Evolutionary conservation across 1,140 invertebrate genomes (phyloP).

Genomic region (Papilio polyxenes): DNA sequence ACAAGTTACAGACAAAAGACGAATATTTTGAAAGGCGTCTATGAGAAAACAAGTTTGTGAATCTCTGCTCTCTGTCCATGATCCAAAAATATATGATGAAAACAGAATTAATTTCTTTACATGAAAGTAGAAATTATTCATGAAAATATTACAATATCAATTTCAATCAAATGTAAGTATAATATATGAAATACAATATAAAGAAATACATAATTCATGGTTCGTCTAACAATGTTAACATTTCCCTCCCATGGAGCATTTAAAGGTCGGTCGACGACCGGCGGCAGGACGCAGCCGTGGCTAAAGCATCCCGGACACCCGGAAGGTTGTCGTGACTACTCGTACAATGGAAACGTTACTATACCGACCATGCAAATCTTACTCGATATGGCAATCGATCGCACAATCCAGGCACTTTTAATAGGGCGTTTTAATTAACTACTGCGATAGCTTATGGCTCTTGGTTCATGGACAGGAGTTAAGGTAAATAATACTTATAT

Average conservation of each 20-base stretch:
- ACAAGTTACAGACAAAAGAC: too few relatives aligned
- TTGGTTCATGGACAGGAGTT: neutral
- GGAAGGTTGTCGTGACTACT: slow-evolving; percentile 62
- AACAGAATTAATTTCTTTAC: too few relatives aligned
- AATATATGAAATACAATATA: neutral
- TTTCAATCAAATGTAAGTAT: neutral
- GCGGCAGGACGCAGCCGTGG: slow-evolving; percentile 32
- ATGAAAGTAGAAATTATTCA: too few relatives aligned
- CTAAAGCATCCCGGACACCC: slow-evolving; percentile 44
- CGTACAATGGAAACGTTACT: slow-evolving; percentile 27
- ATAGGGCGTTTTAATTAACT: neutral
- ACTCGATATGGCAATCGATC: slow-evolving; percentile 22
- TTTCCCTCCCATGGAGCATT: slow-evolving; percentile 46
- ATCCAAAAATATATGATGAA: too few relatives aligned
- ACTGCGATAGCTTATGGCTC: neutral
- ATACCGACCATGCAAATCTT: slow-evolving; percentile 23
- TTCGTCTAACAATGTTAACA: neutral
- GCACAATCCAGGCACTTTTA: neutral
- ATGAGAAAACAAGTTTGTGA: too few relatives aligned
- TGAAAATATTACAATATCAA: neutral
- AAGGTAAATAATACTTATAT: too few relatives aligned
- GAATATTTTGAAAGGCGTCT: too few relatives aligned
- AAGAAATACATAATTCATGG: neutral
- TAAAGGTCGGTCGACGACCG: slow-evolving; percentile 54
- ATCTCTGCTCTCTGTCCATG: too few relatives aligned